Conservation (phyloP, 2,113 vertebrate genomes). For the Chloebia gouldiae region DNA sequence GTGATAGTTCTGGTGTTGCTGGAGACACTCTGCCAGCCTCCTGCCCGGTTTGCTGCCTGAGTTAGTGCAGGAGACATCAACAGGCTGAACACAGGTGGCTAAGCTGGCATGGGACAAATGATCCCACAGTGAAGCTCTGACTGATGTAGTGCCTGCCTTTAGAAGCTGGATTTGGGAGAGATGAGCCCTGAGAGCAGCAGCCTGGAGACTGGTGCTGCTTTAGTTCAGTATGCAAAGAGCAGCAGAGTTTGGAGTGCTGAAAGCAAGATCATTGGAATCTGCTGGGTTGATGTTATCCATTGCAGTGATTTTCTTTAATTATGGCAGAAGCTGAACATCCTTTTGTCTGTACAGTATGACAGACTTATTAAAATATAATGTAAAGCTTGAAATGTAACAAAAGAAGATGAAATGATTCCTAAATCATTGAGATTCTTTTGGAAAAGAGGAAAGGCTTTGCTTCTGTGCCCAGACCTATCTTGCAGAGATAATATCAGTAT, state of each 20-base stretch:
- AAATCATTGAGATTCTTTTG: not conserved
- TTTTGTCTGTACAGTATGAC: constrained; percentile 4
- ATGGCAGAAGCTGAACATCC: not conserved
- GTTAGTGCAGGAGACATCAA: not conserved
- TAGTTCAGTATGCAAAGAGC: not conserved
- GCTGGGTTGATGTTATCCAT: not conserved
- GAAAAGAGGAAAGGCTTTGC: constrained; percentile 10
- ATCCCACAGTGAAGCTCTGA: not conserved
- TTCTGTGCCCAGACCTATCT: not conserved
- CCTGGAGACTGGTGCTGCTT: not conserved
- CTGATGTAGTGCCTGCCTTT: rapidly evolving
- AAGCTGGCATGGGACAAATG: not conserved
- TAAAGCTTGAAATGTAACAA: constrained; percentile 23
- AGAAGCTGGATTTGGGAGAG: not conserved
- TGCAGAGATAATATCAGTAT: not conserved
- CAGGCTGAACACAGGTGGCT: not conserved
- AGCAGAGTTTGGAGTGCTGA: not conserved
- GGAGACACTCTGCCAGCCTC: not conserved
- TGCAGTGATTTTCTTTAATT: constrained; percentile 51
- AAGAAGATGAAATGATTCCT: not conserved
- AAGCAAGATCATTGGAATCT: not conserved
- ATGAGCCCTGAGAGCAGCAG: not conserved
- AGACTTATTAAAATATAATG: constrained; percentile 12
- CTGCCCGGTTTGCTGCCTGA: not conserved
- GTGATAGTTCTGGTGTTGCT: not conserved